Base-by-base conservation (phyloP, 1,140 invertebrate species). In the Plutomurus gul region DNA sequence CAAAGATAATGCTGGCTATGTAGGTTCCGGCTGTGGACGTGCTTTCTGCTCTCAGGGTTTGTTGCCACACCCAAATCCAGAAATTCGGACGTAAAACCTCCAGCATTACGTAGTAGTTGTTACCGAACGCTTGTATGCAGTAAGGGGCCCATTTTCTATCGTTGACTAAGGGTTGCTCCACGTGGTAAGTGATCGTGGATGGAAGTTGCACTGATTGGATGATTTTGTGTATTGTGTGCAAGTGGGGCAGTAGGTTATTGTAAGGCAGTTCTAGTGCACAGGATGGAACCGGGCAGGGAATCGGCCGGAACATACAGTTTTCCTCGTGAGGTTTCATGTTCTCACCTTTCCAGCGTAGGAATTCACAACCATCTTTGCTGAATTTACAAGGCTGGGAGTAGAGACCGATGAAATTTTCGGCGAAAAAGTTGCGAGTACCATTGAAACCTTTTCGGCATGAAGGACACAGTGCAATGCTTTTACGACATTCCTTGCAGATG, bases 101-200 rank as follows among this genome's bases (percentile, higher is more conserved):
- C 39, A 83, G 36, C 82, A 83, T 83, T 4, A 83, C 70, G 56
- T 25, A 83, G 70, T 75, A 83, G 16, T 70, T 73, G n/a, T 76
- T 47, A 6, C 51, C 78, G 73, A 47, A 80, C 10, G 72, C 75
- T 37, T 60, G 16, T 6, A 83, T 80, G 47, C 70, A 81, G 22
- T 81, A 78, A 16, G 82, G 82, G 3, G 78, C 0, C 82, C 82
- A 83, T 76, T 78, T 77, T 22, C 75, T 73, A 30, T 74, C 76
- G 51, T 13, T 7, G 25, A 51, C 16, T 49, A 47, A 76, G 7
- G 36, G 46, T 25, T 27, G 11, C 40, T 75, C 30, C 4, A 70
- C 46, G 11, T 78, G 43, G 30, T 77, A 83, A 37, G 16, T 16
- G 11, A 83, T 46, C 0, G 13, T n/a, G 2, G 72, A 30, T 1